A percentile compares a stretch with the other conserved stretches of the same genome.
Conservation (phyloP, 2,888 invertebrate species). For the Ophion ellenae region DNA sequence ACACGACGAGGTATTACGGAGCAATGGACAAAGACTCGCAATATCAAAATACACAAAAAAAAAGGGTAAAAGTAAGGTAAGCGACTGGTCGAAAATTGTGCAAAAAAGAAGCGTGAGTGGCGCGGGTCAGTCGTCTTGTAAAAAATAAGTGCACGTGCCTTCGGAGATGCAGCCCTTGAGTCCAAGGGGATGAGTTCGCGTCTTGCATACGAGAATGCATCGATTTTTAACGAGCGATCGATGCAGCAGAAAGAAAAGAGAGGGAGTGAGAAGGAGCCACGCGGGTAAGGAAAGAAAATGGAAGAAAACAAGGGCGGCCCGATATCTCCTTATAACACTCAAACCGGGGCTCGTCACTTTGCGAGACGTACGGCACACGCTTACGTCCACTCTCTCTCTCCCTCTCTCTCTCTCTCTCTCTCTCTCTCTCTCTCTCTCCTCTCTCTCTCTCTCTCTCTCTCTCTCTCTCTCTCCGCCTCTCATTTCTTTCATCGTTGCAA, state of each 20-base stretch:
- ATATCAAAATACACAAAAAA: no score
- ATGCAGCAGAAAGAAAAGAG: slow-evolving; percentile 32
- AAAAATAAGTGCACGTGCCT: slow-evolving; percentile 15
- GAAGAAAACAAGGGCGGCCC: not conserved
- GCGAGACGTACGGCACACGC: slow-evolving; percentile 44
- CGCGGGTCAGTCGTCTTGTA: not conserved
- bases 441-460: not conserved
- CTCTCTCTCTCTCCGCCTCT: not conserved
- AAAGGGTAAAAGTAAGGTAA: no score
- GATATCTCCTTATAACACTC: slow-evolving; percentile 51
- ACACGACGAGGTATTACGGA: no score
- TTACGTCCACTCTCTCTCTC: not conserved
- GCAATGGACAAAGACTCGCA: no score
- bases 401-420: not conserved
- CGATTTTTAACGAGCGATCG: slow-evolving; percentile 21
- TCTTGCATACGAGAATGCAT: slow-evolving; percentile 46
- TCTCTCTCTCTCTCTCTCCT: not conserved
- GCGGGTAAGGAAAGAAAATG: not conserved
- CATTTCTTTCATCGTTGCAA: slow-evolving; percentile 23
- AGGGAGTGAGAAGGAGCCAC: not conserved
- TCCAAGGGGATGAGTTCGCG: slow-evolving; percentile 11
- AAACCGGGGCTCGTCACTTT: slow-evolving; percentile 46
- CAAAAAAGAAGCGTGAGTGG: not conserved
- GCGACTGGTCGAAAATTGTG: not conserved
- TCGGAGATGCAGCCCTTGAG: not conserved